These are phyloP conservation scores for Heliopora coerulea DNA, from an alignment of 92 coral and sea anemone species.

Conservation along the genomic window DNA sequence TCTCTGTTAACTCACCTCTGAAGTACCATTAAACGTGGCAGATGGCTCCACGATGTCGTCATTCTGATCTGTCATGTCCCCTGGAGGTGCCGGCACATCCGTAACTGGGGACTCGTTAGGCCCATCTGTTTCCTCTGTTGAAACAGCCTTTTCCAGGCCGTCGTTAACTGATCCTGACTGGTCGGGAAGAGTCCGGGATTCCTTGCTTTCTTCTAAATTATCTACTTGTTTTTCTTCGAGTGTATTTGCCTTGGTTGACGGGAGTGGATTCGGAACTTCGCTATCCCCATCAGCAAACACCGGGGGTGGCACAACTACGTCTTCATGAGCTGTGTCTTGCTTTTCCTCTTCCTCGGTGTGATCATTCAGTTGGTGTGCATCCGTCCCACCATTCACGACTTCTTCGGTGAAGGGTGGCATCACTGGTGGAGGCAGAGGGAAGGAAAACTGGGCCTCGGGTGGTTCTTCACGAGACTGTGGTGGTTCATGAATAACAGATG, in stretches of 20 bases:
- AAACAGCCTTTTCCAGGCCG: neutral
- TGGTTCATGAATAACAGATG: neutral
- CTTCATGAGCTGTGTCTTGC: neutral
- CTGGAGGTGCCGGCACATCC: slow-evolving; percentile 38
- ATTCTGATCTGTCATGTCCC: slow-evolving; percentile 24
- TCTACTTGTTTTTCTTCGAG: neutral
- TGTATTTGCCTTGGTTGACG: neutral
- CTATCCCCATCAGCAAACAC: slow-evolving; percentile 22
- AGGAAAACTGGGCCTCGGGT: neutral
- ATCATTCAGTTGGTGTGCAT: neutral
- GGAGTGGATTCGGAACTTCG: neutral
- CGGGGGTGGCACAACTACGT: slow-evolving; percentile 29
- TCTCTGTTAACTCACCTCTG: slow-evolving; percentile 40
- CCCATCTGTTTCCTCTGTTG: neutral
- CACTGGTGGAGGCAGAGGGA: slow-evolving; percentile 7
- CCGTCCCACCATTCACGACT: neutral
- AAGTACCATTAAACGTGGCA: slow-evolving; percentile 1
- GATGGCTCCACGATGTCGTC: slow-evolving; percentile 24
- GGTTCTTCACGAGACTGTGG: slow-evolving; percentile 4
- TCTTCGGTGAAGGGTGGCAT: neutral
- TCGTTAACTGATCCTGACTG: neutral
- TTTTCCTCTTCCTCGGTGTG: neutral
- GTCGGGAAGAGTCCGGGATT: neutral
- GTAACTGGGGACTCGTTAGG: neutral
- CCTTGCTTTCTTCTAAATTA: slow-evolving; percentile 1